A percentile compares a stretch with the other conserved stretches of the same genome.
These are phyloP conservation scores for Mechanitis messenoides DNA, from an alignment of 2,888 invertebrate genomes.

Conservation along the genomic window DNA sequence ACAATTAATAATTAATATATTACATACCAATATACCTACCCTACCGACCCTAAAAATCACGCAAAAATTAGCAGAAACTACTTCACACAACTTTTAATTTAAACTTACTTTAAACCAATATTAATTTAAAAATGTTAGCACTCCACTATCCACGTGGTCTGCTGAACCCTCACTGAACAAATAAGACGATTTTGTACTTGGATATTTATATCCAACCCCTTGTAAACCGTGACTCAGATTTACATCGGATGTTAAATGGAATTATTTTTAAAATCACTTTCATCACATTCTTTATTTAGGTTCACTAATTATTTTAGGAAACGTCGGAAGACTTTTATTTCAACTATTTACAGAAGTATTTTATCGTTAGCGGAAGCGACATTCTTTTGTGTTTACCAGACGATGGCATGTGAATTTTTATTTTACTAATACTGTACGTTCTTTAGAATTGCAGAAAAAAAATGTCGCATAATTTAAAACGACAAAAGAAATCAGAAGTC, in stretches of 20 bases:
- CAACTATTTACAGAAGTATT: not conserved
- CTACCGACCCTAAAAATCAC: no score
- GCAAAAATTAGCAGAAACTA: no score
- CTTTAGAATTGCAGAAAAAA: not conserved
- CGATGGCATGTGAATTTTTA: not conserved
- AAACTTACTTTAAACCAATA: not conserved
- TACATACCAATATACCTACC: no score
- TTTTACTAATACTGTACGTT: not conserved
- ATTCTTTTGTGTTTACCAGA: constrained; percentile 4
- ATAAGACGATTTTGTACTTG: constrained; percentile 42
- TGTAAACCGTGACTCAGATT: constrained; percentile 36
- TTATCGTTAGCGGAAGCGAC: constrained; percentile 3
- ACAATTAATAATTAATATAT: no score
- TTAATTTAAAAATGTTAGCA: constrained; percentile 5
- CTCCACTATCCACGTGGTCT: constrained; percentile 19
- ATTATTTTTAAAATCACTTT: constrained; percentile 19
- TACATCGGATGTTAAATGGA: constrained; percentile 26
- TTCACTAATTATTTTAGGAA: constrained; percentile 7
- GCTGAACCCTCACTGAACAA: constrained; percentile 35
- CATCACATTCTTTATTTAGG: constrained; percentile 11
- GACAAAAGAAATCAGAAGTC: not conserved
- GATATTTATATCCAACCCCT: constrained; percentile 67
- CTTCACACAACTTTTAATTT: not conserved
- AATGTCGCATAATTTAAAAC: not conserved
- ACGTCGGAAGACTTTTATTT: not conserved